Base-by-base conservation (phyloP, 2,888 invertebrate species). In the Toxonevra muliebris region DNA sequence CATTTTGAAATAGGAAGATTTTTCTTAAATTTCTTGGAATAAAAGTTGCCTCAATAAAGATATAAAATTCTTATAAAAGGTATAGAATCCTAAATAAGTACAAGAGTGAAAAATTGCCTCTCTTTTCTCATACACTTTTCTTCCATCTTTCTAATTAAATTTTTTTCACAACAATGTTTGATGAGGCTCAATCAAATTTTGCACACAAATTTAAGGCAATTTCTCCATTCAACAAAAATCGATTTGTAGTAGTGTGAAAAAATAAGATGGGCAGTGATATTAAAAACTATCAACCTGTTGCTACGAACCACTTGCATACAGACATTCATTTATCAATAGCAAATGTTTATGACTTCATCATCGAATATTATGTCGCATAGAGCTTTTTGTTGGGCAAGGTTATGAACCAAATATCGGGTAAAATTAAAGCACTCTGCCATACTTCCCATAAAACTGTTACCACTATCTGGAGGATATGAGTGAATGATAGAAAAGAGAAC, bases 381-480 rank as follows among this genome's bases (percentile, higher is more conserved):
- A 62, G 61, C 20, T 61, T 52, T 52, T 15, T 15, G 20, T 66
- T 66, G 66, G 45, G 48, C 58, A 19, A 62, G 66, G 66, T 62
- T 62, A 62, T 58, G 58, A 62, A 66, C 62, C 61, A n/a, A 52
- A 52, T 54, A 55, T 61, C 48, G 30, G 42, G 66, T 52, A 60
- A 42, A 10, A 43, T 11, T 42, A 15, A 45, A n/a, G 11, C 40
- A 17, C n/a, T 41, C 15, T 0, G 50, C 5, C 12, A 20, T 53
- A 43, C 40, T 57, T 19, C n/a, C n/a, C 20, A 40, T n/a, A 10
- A 4, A 41, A 41, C 45, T 20, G 45, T 57, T 15, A 12, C 54
- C 65, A 54, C 8, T 57, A 19, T 64, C 15, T n/a, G 12, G 15
- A 48, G 55, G 3, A 45, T n/a, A 41, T 62, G n/a, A 15, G 20